A percentile compares a stretch with the other conserved stretches of the same genome.
phyloP scores from a whole-genome alignment of 2,113 vertebrate genomes.

The Pavo muticus region DNA sequence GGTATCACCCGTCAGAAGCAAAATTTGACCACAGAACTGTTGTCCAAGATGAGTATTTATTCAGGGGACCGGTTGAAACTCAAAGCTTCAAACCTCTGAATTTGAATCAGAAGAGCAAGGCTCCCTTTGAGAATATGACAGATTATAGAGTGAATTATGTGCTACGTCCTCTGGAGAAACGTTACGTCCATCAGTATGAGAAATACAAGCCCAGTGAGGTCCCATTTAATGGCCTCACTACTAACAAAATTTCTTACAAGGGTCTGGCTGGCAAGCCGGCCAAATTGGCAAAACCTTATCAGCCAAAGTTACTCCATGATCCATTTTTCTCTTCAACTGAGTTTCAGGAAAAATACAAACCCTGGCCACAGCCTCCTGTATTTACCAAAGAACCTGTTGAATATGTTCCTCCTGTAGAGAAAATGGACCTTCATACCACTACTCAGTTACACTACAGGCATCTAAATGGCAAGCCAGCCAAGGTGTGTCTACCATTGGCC shows the following conservation, averaged over 20 bases:
- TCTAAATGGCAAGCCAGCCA: conserved; percentile 44
- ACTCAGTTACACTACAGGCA: conserved; percentile 53
- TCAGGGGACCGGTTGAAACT: conserved; percentile 14
- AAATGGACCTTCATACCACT: conserved; percentile 65
- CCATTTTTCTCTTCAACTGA: conserved; percentile 50
- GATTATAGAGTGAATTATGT: conserved; percentile 77
- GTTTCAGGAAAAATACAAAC: conserved; percentile 72
- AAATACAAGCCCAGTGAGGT: conserved; percentile 34
- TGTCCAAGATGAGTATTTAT: conserved; percentile 50
- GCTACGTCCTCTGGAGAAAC: conserved; percentile 55
- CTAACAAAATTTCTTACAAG: conserved; percentile 64
- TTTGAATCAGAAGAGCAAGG: not conserved
- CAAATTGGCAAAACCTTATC: conserved; percentile 42
- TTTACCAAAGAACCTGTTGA: not conserved
- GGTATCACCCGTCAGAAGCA: conserved; percentile 29
- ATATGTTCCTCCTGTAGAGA: conserved; percentile 57
- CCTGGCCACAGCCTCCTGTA: conserved; percentile 52
- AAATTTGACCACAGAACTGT: conserved; percentile 58
- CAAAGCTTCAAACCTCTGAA: conserved; percentile 60
- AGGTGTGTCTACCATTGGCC: not conserved
- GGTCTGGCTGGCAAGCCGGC: not conserved
- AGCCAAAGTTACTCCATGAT: not conserved
- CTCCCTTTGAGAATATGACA: conserved; percentile 68
- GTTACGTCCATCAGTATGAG: not conserved
- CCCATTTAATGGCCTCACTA: conserved; percentile 71